Evolutionary conservation across 2,797 vertebrate genomes (phyloP), one percentile per base, ranked within the genome.

Genomic region (Pagetopsis macropterus): DNA sequence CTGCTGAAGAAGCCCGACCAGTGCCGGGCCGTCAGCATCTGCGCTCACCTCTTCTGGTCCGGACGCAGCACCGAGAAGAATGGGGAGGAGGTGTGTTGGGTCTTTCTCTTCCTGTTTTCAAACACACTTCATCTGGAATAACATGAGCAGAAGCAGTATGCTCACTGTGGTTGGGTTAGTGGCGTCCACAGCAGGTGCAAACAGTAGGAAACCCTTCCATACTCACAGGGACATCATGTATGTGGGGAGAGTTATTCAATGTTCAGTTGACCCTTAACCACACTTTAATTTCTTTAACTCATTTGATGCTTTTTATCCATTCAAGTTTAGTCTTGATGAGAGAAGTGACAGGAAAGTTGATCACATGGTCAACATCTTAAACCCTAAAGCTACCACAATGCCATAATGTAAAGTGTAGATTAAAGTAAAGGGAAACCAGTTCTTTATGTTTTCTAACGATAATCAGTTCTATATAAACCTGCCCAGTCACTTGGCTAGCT

Each of bases 1-100:
- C 95, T 99, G 59, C 94, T 99, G 70, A 99, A 99, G 90, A 99
- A 99, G 72, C 98, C 98, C 0, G 98, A 99, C 87, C 98, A 99
- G 80, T 99, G 98, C 85, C 89, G 98, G 41, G 98, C 98, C 0
- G 98, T 99, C 83, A 98, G 97, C 88, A 98, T 97, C 84, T 99
- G 98, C 5, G 97, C 98, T 8, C 98, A 99, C 65, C 96, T 99
- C 64, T 99, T 99, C 81, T 99, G 98, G 98, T 98, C 98, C 0
- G 96, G 97, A 4, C 95, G 96, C 85, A 99, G 97, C 93, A 98
- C 96, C 0, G 98, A 99, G 86, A 97, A 95, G 87, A 97, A 96
- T 1, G 97, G 97, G 1, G 97, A 99, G 76, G 97, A 99, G 97
- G 98, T 98, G 66, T 55, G 87, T 62, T 23, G 16, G 11, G 4